Evolutionary conservation across 1,140 invertebrate genomes (phyloP), one percentile per base, ranked within the genome.

Genomic region (Harlomillsia oculata): DNA sequence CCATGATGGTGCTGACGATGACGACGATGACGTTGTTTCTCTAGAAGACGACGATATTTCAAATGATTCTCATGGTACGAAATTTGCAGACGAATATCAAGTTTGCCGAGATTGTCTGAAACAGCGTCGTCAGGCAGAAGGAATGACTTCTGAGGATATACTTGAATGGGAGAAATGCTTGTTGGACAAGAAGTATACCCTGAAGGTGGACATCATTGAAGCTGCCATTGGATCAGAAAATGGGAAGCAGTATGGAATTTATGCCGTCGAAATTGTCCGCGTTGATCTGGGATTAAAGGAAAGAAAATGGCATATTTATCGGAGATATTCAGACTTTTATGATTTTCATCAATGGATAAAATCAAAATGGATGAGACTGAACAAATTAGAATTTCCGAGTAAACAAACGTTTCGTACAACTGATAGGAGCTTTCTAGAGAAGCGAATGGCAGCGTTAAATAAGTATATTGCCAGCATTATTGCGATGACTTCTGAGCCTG

Each of bases 351-450:
- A 62, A 23, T 65, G 57, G 53, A 60, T 65, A 1, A 65, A 65
- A 25, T 56, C 56, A 6, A 65, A 65, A 28, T 65, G 63, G 57
- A 60, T 63, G 62, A 29, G 54, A 14, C 69, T 95, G 3, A 77
- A 78, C 4, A 84, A 82, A 65, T 72, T 95, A 21, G 76, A 81
- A 21, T 92, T 97, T 68, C 92, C 92, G 13, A 87, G 84, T 0
- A 97, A 97, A 71, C 93, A 92, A 67, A 84, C 91, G 16, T 89
- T 96, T 68, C 90, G 94, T 64, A 96, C 95, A 70, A 87, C 89
- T 69, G 90, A 89, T 52, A 74, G 87, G 41, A 75, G 82, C 6
- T 90, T 96, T 37, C 70, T 97, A 37, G 90, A 96, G 69, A 84
- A 82, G 66, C 75, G 92, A 28, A 90, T 88, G 77, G 77, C 81